Base-by-base conservation (phyloP, 2,888 invertebrate species). In the Chydorus sphaericus region DNA sequence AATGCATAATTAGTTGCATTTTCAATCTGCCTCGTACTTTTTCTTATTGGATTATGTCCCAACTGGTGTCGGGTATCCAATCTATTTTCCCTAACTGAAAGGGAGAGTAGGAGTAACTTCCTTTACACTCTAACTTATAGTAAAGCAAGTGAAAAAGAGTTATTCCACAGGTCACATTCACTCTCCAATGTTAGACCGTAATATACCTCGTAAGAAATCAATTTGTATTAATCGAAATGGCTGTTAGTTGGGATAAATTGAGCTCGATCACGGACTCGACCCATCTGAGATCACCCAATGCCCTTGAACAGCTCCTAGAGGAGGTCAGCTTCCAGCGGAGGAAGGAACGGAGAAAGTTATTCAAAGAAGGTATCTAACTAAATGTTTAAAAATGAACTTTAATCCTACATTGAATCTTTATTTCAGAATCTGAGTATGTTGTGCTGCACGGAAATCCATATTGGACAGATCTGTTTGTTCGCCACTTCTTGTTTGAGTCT, bases 401-500 rank as follows among this genome's bases (percentile, higher is more conserved):
- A 23, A 56, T 18, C 20, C 23, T 28, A 48, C 10, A 7, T 31
- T 48, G 28, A 36, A 16, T 18, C 29, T 30, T 38, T 20, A 3
- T n/a, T 23, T 26, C 74, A 90, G 90, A 90, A 71, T 85, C 85
- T 29, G 90, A 89, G 48, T 92, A 92, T 73, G 91, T 92, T 61
- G 82, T 93, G 71, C 79, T 91, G 16, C 88, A 90, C 72, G 89
- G 90, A 37, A 89, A 88, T 58, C 89, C 89, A 3, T 93, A 93
- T 68, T 94, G 94, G 93, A 93, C 91, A 54, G 90, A 91, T 71
- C 76, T 94, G 62, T 94, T 94, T 72, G 89, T 91, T 61, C 79
- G 90, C 14, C 90, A 93, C 74, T 94, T 94, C 71, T 75, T 93
- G 54, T 91, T 91, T 68, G 88, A 88, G 75, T 82, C 85, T 61